Percentiles rank a stretch among this genome's conserved stretches.
phyloP scores from a whole-genome alignment of 2,888 invertebrate species.

The Uloborus plumipes region DNA sequence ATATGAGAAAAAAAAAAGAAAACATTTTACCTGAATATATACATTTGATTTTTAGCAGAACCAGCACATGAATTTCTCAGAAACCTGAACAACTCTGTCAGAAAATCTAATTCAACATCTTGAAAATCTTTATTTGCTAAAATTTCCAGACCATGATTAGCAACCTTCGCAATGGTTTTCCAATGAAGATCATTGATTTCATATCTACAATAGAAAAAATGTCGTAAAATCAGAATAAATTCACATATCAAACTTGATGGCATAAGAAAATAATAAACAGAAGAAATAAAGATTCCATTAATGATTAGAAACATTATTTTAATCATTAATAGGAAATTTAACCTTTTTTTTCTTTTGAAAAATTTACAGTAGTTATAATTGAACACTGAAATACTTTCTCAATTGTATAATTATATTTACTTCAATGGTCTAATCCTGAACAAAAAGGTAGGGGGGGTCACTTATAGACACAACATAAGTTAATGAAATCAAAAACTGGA shows the following conservation, averaged over 20 bases:
- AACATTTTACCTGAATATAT: constrained; percentile 17
- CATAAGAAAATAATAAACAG: background rate
- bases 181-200: constrained; percentile 20
- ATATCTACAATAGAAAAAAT: constrained; percentile 10
- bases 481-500: too few species aligned
- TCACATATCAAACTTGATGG: too few species aligned
- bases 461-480: too few species aligned
- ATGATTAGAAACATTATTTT: too few species aligned
- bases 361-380: too few species aligned
- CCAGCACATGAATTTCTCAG: constrained; percentile 45
- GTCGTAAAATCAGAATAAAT: background rate
- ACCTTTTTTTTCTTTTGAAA: too few species aligned
- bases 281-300: background rate
- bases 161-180: constrained; percentile 8
- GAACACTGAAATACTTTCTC: too few species aligned
- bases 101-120: constrained; percentile 20
- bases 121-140: constrained; percentile 4
- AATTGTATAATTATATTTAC: too few species aligned
- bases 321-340: too few species aligned
- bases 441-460: too few species aligned
- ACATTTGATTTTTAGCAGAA: constrained; percentile 19
- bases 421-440: too few species aligned
- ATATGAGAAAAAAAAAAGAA: too few species aligned
- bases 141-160: background rate
- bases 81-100: constrained; percentile 34